Base-by-base conservation (phyloP, 2,888 invertebrate species). In the Diadromus collaris region DNA sequence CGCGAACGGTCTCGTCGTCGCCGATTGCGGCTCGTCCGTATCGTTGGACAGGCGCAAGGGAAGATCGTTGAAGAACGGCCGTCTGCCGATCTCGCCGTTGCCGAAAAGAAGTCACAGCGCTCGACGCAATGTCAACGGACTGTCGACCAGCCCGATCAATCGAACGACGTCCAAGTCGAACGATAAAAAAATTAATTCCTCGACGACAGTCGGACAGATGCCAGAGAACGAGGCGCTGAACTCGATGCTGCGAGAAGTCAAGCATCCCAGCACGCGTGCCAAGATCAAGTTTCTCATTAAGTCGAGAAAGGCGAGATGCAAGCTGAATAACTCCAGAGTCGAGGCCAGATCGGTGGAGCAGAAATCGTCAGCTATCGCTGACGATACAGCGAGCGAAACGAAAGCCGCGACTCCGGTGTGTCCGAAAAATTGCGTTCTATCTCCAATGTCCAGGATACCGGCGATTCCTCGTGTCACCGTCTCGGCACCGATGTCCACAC, bases 201-300 rank as follows among this genome's bases (percentile, higher is more conserved):
- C 64, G 9, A 44, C 10, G 41, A 44, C 29, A 2, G 34, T 13
- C 7, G 16, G 34, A 51, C 29, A 61, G 34, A 46, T 56, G 21
- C 32, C 76, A 4, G 79, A 80, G 29, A 48, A n/a, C 32, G n/a
- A 51, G 56, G 24, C 67, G 2, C 67, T 80, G 0, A 54, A 56
- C 29, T 46, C 34, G 4, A 56, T 80, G 74, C 34, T 77, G 46
- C 6, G 61, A 1, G 46, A 74, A 9, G 41, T 70, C 1, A 80
- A 67, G 48, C 71, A 65, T 2, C 54, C 38, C 1, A 63, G 61
- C 27, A 80, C 70, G 6, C 65, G 70, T 2, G 70, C 27, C 4
- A 56, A 65, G 34, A 44, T 80, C 5, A 70, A 68, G 32, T 16
- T 77, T 5, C 51, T 80, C 38, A 16, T 74, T 34, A n/a, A 68